Conservation (phyloP, 2,888 invertebrate species). For the Xanthorhoe designata region DNA sequence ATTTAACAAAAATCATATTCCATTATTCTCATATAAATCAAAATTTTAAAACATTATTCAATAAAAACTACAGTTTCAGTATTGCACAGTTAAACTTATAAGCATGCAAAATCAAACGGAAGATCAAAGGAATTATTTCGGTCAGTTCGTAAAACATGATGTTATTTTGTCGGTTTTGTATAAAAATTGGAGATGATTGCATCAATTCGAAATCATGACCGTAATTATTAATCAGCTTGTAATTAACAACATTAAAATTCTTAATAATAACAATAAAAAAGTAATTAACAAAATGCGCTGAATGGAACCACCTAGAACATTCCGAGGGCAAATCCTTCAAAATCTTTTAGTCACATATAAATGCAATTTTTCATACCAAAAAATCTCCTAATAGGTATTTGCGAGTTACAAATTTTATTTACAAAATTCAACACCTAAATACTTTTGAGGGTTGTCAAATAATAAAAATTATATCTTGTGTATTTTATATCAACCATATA, state of each 20-base stretch:
- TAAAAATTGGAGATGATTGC: conserved; percentile 47
- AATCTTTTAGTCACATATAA: conserved; percentile 59
- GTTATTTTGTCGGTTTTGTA: conserved; percentile 35
- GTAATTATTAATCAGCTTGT: conserved; percentile 60
- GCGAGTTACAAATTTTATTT: conserved; percentile 80
- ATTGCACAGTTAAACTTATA: conserved; percentile 79
- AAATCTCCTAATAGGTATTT: conserved; percentile 71
- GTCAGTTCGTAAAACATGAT: conserved; percentile 41
- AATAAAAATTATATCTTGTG: conserved; percentile 57
- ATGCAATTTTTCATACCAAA: conserved; percentile 79
- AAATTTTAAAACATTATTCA: conserved; percentile 63
- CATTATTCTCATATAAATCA: conserved; percentile 63
- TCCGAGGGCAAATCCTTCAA: conserved; percentile 67
- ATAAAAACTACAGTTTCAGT: conserved; percentile 74
- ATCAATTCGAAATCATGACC: conserved; percentile 53
- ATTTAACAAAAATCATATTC: conserved; percentile 61
- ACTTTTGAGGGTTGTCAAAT: conserved; percentile 58
- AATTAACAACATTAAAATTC: conserved; percentile 83
- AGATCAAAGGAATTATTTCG: conserved; percentile 45
- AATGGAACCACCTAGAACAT: conserved; percentile 81
- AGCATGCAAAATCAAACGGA: conserved; percentile 76
- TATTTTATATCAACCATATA: conserved; percentile 38
- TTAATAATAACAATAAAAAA: conserved; percentile 84
- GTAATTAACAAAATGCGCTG: conserved; percentile 79
- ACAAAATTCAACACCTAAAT: conserved; percentile 65